phyloP scores from a whole-genome alignment of 2,113 vertebrate genomes.

The Cairina moschata region DNA sequence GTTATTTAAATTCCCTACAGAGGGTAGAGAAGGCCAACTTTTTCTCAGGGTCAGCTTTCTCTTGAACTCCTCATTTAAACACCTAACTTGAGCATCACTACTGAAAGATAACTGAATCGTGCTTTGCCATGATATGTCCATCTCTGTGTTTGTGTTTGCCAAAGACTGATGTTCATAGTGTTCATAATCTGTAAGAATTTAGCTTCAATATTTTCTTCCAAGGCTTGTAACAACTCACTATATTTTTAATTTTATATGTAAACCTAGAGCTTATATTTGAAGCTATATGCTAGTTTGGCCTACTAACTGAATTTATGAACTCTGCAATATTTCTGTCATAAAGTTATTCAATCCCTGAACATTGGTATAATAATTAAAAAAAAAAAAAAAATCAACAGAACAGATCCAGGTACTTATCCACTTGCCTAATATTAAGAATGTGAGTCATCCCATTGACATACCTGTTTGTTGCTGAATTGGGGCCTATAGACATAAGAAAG shows the following conservation, averaged over 20 bases:
- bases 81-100: background rate
- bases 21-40: background rate
- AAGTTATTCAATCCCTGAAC: background rate
- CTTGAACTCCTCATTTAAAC: background rate
- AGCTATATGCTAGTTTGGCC: background rate
- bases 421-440: background rate
- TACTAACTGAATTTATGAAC: slow-evolving; percentile 1
- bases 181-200: background rate
- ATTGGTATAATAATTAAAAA: background rate
- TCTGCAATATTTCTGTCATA: background rate
- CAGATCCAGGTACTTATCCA: background rate
- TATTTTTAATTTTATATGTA: background rate
- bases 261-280: background rate
- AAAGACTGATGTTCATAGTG: background rate
- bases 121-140: background rate
- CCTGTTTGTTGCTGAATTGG: slow-evolving; percentile 13
- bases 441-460: slow-evolving; percentile 2
- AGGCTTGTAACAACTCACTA: background rate
- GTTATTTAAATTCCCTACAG: background rate
- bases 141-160: background rate
- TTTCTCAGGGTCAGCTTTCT: background rate
- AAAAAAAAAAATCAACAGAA: background rate
- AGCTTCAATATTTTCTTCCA: background rate
- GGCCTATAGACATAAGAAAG: slow-evolving; percentile 16
- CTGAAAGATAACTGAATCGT: background rate